phyloP scores from a whole-genome alignment of 53 echinoderm and acorn worm genomes.

The Stichopus horrens region DNA sequence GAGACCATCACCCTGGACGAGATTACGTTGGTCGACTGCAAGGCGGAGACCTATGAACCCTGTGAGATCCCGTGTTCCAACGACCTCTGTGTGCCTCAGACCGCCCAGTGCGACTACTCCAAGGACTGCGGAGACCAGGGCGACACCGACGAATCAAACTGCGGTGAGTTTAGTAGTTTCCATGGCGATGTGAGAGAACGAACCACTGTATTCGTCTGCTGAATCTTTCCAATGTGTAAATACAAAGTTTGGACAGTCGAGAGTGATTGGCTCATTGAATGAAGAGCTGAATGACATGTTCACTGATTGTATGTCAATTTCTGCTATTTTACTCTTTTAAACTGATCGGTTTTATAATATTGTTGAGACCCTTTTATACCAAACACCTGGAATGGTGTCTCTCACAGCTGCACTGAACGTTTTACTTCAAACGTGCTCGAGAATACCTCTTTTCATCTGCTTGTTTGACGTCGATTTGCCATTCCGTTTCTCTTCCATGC shows the following conservation, averaged over 20 bases:
- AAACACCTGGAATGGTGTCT: too few species aligned
- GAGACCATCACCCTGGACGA: slow-evolving; percentile 76
- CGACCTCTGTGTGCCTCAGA: slow-evolving; percentile 60
- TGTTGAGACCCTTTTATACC: too few species aligned
- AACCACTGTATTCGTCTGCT: not conserved
- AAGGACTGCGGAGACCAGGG: slow-evolving; percentile 56
- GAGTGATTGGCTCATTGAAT: too few species aligned
- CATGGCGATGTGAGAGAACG: not conserved
- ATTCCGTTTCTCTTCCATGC: not conserved
- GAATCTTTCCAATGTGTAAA: not conserved
- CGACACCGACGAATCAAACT: slow-evolving; percentile 62
- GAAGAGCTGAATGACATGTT: too few species aligned
- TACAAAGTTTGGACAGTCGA: too few species aligned
- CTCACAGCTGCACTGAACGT: too few species aligned
- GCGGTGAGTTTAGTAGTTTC: slow-evolving; percentile 55
- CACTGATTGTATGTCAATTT: too few species aligned
- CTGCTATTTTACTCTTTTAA: too few species aligned
- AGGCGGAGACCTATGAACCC: slow-evolving; percentile 63
- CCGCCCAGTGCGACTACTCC: slow-evolving; percentile 68
- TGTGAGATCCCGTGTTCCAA: slow-evolving; percentile 71
- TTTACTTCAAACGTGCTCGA: too few species aligned
- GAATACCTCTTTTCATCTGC: not conserved
- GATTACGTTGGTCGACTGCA: slow-evolving; percentile 60
- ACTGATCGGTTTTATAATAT: too few species aligned
- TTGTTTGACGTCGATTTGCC: not conserved